These are phyloP conservation scores for Nothoprocta pentlandii DNA, from an alignment of 2,113 vertebrate species.

Conservation along the genomic window DNA sequence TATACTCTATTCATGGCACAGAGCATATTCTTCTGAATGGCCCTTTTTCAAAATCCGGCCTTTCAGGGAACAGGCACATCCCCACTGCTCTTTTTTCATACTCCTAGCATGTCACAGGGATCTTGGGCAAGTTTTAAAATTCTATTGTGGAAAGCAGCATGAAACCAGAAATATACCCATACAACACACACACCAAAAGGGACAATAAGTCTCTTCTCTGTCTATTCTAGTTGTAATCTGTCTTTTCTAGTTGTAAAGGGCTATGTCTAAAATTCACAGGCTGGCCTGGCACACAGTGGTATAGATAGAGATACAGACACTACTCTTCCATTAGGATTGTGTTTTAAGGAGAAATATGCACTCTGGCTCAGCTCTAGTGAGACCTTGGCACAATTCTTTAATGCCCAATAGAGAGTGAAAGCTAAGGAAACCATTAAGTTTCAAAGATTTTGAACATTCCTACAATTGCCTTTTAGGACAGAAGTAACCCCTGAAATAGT, in stretches of 20 bases:
- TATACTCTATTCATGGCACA: background rate
- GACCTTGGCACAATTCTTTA: background rate
- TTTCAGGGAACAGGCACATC: background rate
- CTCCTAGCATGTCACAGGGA: background rate
- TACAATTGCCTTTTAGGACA: background rate
- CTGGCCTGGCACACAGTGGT: background rate
- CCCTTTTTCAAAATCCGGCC: background rate
- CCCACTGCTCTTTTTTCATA: background rate
- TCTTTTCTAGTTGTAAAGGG: background rate
- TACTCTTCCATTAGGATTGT: background rate
- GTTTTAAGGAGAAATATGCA: background rate
- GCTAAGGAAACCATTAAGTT: background rate
- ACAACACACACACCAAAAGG: background rate
- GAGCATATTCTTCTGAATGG: background rate
- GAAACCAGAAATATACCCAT: background rate
- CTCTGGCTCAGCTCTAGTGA: background rate
- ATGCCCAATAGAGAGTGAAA: background rate
- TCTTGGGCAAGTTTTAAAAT: background rate
- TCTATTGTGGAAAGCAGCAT: background rate
- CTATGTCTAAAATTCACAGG: background rate
- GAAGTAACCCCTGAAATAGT: background rate
- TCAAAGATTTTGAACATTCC: background rate
- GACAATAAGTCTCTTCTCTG: background rate
- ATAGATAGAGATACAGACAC: background rate
- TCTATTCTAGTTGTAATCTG: background rate